Base-by-base conservation (phyloP, 2,888 invertebrate genomes). In the Alitta virens region DNA sequence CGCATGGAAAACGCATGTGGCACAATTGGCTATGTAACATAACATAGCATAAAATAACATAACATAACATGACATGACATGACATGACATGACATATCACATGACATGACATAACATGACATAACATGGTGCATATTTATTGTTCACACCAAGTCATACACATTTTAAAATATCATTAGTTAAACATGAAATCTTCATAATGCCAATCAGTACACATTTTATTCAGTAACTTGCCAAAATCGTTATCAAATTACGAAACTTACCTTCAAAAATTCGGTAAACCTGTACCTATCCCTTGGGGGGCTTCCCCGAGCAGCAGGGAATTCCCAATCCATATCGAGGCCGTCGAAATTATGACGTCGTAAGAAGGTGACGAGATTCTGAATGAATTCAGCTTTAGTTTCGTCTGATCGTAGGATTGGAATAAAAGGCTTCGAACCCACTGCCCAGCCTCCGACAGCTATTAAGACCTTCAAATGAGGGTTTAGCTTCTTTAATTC, bases 281-380 rank as follows among this genome's bases (percentile, higher is more conserved):
- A 75, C 24, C 68, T 67, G 43, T 68, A 68, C 56, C 72, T 75
- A 62, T 76, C 76, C 16, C 69, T 68, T 0, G 70, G 56, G 5
- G 67, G 68, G 63, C 75, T 76, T n/a, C 76, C 76, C 56, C 76
- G 63, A 9, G 71, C 64, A 1, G 69, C 75, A 0, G 95, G 95
- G 78, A 94, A 95, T 77, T 94, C 93, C 95, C 95, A 96, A 74
- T 94, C 94, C 56, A 95, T 85, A 74, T 94, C 94, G 1, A 95
- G 83, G 1, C 95, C 95, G 67, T 89, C 87, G 77, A 95, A 95
- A n/a, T 49, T 49, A 24, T 56, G 21, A 9, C 51, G 16, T 5
- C 52, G 18, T n/a, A 63, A 50, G 25, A 50, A 63, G 12, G 7
- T 14, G 2, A 55, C 42, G 12, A 51, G 26, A 51, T 63, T 33